Evolutionary conservation across 53 echinoderm and acorn worm genomes (phyloP).

Genomic region (Zoroaster sp.): DNA sequence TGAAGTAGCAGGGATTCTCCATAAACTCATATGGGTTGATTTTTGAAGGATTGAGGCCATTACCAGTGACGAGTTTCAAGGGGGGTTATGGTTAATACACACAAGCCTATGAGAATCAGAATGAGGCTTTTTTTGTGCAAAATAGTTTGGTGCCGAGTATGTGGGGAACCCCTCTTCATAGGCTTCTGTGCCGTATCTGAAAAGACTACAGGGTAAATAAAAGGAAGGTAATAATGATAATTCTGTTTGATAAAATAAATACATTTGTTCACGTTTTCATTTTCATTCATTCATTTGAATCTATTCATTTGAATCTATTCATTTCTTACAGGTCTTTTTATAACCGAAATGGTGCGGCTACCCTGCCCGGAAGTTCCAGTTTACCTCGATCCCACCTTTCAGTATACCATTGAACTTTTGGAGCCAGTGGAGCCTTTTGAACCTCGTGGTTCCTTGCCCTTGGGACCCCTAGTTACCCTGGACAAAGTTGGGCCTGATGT

Average conservation of each 20-base stretch:
- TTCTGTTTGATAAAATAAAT: too few species aligned
- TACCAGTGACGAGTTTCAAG: too few species aligned
- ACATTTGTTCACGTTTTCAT: not conserved
- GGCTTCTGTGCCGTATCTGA: not conserved
- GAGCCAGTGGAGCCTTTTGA: not conserved
- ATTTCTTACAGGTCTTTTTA: not conserved
- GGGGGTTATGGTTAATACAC: too few species aligned
- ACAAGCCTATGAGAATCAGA: not conserved
- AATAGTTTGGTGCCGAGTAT: not conserved
- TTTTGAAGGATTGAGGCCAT: too few species aligned
- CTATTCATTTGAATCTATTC: not conserved
- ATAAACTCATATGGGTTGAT: too few species aligned
- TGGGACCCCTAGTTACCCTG: not conserved
- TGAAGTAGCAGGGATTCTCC: too few species aligned
- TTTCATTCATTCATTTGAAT: not conserved
- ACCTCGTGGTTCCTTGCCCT: not conserved
- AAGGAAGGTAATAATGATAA: too few species aligned
- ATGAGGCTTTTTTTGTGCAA: not conserved
- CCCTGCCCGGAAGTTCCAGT: not conserved
- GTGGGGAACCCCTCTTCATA: not conserved
- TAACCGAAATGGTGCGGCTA: constrained; percentile 23
- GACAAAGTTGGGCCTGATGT: too few species aligned
- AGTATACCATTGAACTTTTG: not conserved
- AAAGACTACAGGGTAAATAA: too few species aligned
- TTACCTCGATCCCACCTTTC: constrained; percentile 32